Conservation (phyloP, 1,140 invertebrate genomes). For the Laupala kohalensis region DNA sequence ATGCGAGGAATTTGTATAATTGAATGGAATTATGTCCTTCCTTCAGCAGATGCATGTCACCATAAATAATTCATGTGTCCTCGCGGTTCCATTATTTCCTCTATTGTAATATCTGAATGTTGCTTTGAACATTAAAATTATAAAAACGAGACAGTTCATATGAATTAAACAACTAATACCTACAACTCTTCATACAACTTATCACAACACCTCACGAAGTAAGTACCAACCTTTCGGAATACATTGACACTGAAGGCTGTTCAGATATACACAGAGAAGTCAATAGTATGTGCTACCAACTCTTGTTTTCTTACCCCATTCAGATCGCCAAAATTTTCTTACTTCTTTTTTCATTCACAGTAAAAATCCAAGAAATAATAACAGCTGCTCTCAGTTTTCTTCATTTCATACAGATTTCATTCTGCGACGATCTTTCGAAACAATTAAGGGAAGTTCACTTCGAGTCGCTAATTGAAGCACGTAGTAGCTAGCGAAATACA, state of each 20-base stretch:
- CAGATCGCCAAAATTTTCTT: no score
- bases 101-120: not conserved
- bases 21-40: not conserved
- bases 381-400: no score
- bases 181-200: not conserved
- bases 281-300: not conserved
- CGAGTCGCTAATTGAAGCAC: no score
- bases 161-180: not conserved
- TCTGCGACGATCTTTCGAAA: no score
- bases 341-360: no score
- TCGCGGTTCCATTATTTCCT: not conserved
- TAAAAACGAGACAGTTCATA: not conserved
- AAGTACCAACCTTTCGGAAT: not conserved
- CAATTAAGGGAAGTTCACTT: no score
- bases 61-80: not conserved
- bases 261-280: not conserved
- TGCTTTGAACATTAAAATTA: not conserved
- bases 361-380: no score
- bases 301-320: not conserved
- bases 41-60: not conserved
- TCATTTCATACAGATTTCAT: no score
- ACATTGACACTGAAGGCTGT: not conserved
- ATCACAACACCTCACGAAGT: not conserved
- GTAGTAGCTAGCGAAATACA: no score
- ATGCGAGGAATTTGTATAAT: not conserved